A percentile compares a stretch with the other conserved stretches of the same genome.
Conservation (phyloP, 53 echinoderm and acorn worm genomes). For the Echinometra lucunter region DNA sequence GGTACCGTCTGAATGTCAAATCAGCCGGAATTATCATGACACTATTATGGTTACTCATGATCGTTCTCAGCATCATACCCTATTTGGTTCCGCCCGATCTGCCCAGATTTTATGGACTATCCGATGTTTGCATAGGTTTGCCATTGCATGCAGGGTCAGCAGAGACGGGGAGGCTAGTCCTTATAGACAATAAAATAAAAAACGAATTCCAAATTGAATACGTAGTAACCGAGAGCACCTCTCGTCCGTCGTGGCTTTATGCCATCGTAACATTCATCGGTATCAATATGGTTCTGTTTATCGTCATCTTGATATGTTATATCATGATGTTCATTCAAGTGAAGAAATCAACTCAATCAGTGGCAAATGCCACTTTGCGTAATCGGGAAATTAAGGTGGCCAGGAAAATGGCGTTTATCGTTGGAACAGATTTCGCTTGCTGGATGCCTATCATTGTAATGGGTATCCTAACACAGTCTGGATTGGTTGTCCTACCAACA, state of each 20-base stretch:
- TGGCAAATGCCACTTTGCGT: background rate
- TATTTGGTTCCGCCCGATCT: background rate
- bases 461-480: conserved; percentile 68
- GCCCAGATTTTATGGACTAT: conserved; percentile 59
- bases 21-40: background rate
- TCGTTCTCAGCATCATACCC: background rate
- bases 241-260: conserved; percentile 54
- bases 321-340: conserved; percentile 66
- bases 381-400: conserved; percentile 70
- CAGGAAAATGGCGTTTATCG: conserved; percentile 67
- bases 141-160: conserved; percentile 44
- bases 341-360: conserved; percentile 11
- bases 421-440: conserved; percentile 73
- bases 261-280: conserved; percentile 67
- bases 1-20: background rate
- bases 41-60: background rate
- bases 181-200: background rate
- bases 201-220: background rate
- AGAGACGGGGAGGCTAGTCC: conserved; percentile 19
- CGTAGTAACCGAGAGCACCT: conserved; percentile 14
- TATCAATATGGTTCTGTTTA: conserved; percentile 62
- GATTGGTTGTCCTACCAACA: conserved; percentile 58
- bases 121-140: conserved; percentile 67
- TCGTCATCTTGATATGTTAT: conserved; percentile 67
- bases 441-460: conserved; percentile 76